Percentiles rank a stretch among this genome's conserved stretches.
These are phyloP conservation scores for Axea sp. DNA, from an alignment of 2,888 invertebrate genomes.

Conservation along the genomic window DNA sequence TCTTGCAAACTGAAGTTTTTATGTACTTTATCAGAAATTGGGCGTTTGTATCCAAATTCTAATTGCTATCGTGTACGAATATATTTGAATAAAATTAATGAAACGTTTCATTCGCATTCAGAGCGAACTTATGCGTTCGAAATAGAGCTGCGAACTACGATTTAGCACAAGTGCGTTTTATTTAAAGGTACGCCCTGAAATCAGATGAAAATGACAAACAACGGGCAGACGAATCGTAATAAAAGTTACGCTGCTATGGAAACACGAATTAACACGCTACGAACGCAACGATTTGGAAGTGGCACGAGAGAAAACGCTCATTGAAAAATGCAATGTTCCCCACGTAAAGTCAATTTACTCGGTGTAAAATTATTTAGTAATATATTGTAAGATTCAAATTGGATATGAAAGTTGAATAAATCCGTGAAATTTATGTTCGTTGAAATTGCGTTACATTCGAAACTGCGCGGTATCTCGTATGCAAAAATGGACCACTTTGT, in stretches of 20 bases:
- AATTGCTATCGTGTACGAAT: too few relatives aligned
- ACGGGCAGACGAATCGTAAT: conserved; percentile 60
- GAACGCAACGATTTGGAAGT: conserved; percentile 53
- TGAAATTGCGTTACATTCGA: too few relatives aligned
- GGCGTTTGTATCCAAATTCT: too few relatives aligned
- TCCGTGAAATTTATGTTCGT: conserved; percentile 2
- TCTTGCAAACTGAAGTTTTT: too few relatives aligned
- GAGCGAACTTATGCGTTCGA: too few relatives aligned
- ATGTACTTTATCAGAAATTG: too few relatives aligned
- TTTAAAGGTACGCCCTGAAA: conserved; percentile 24
- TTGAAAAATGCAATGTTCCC: conserved; percentile 43
- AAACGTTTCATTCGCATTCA: too few relatives aligned
- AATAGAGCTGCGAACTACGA: too few relatives aligned
- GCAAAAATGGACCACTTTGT: too few relatives aligned
- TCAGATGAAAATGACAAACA: conserved; percentile 39
- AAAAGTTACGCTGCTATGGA: conserved; percentile 68
- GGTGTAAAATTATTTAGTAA: conserved; percentile 35
- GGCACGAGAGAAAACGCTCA: conserved; percentile 37
- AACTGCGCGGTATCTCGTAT: too few relatives aligned
- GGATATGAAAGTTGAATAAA: conserved; percentile 10
- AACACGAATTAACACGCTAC: conserved; percentile 68
- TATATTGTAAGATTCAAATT: conserved; percentile 18
- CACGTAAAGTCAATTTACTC: conserved; percentile 34
- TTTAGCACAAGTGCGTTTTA: too few relatives aligned
- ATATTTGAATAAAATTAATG: too few relatives aligned